Percentiles rank a stretch among this genome's conserved stretches.
Evolutionary conservation across 2,888 invertebrate species (phyloP).

Genomic region (Villa cingulata): DNA sequence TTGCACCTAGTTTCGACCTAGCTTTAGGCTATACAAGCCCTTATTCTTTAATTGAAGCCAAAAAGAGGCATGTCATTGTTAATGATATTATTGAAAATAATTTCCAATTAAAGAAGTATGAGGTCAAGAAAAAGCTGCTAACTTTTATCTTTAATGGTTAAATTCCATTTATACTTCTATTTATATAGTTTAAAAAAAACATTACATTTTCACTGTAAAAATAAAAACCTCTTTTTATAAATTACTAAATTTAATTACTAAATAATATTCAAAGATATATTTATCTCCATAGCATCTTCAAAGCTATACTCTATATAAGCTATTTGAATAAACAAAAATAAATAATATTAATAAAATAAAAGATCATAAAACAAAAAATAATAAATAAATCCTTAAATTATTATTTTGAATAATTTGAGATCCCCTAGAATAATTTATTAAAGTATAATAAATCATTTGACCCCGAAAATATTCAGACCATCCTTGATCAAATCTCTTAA

Average conservation of each 20-base stretch:
- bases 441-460: slow-evolving; percentile 33
- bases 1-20: slow-evolving; percentile 43
- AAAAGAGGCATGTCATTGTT: slow-evolving; percentile 50
- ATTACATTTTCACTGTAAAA: slow-evolving; percentile 53
- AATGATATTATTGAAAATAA: slow-evolving; percentile 45
- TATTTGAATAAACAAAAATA: slow-evolving; percentile 25
- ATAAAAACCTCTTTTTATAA: slow-evolving; percentile 34
- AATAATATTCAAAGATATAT: slow-evolving; percentile 6
- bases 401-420: slow-evolving; percentile 37
- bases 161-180: slow-evolving; percentile 40
- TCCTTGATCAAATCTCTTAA: slow-evolving; percentile 39
- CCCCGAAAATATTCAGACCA: slow-evolving; percentile 39
- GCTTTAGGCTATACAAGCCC: slow-evolving; percentile 30
- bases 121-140: slow-evolving; percentile 46
- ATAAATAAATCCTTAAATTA: slow-evolving; percentile 40
- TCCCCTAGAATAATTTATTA: slow-evolving; percentile 35
- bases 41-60: slow-evolving; percentile 38
- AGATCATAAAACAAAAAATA: slow-evolving; percentile 37
- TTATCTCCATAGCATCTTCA: slow-evolving; percentile 32
- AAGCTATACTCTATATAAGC: slow-evolving; percentile 31
- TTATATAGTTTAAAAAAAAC: slow-evolving; percentile 52
- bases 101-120: slow-evolving; percentile 48
- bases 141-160: slow-evolving; percentile 43
- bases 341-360: slow-evolving; percentile 17
- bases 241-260: slow-evolving; percentile 14